Conservation (phyloP, 2,888 invertebrate species). For the Sturmia bella region DNA sequence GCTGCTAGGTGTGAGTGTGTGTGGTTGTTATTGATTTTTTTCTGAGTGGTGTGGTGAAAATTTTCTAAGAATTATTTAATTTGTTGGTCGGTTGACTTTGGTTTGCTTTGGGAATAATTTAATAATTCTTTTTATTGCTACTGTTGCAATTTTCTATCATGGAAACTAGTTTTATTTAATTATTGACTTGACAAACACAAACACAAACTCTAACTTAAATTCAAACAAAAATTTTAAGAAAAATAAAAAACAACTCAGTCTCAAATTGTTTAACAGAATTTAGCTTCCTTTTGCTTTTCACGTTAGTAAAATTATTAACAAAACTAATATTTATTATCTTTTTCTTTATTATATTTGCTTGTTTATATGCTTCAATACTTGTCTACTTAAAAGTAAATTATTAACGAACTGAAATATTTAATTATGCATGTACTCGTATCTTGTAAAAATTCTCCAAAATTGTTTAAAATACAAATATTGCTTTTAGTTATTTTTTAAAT, state of each 20-base stretch:
- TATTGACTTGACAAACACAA: slow-evolving; percentile 6
- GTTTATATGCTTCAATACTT: slow-evolving; percentile 32
- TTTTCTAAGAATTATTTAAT: slow-evolving; percentile 41
- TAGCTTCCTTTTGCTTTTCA: slow-evolving; percentile 23
- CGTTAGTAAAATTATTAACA: slow-evolving; percentile 49
- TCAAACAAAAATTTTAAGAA: slow-evolving; percentile 14
- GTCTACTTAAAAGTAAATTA: slow-evolving; percentile 64
- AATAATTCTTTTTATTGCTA: slow-evolving; percentile 12
- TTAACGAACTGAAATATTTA: slow-evolving; percentile 56
- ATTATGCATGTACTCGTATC: slow-evolving; percentile 46
- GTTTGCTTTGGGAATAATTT: background rate
- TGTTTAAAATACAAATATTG: slow-evolving; percentile 65
- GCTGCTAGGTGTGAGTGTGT: slow-evolving; percentile 52
- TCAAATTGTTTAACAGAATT: slow-evolving; percentile 65
- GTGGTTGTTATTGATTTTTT: slow-evolving; percentile 33
- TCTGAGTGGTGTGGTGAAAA: slow-evolving; percentile 47
- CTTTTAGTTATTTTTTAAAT: slow-evolving; percentile 67
- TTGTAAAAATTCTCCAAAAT: slow-evolving; percentile 71
- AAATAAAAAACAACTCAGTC: slow-evolving; percentile 66
- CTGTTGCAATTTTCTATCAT: background rate
- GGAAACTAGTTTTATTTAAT: background rate
- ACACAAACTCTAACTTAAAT: slow-evolving; percentile 42
- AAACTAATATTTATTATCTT: slow-evolving; percentile 36
- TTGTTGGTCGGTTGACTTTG: slow-evolving; percentile 10
- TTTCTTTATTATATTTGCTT: too few relatives aligned